Evolutionary conservation across 2,888 invertebrate genomes (phyloP), one percentile per base, ranked within the genome.

Genomic region (Crioceris asparagi): DNA sequence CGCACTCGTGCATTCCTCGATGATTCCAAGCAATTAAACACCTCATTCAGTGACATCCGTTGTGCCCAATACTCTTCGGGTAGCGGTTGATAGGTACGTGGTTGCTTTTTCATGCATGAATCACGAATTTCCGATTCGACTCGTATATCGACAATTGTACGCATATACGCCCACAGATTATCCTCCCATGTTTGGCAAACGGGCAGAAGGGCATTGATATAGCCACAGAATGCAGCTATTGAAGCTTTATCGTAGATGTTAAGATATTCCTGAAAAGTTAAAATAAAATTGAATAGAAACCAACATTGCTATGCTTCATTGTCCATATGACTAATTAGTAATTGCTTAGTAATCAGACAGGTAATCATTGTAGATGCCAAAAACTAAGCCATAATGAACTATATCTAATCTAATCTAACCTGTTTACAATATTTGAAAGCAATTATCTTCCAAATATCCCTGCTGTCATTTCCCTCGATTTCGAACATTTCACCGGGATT

Each of bases 171-270:
- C 94, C 94, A 96, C 17, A 94, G 66, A 43, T 82, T 68, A 61
- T 96, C 94, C 54, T 86, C 80, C 93, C 93, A 96, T 17, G 76
- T 78, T n/a, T 70, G 68, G 43, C 87, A 82, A 8, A 82, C 77
- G 0, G 79, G 71, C 25, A 92, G 62, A n/a, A 92, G 61, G 4
- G 83, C 76, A 18, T 75, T 68, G 26, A 93, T 64, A 59, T 91
- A 80, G 0, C 94, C 94, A 64, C 90, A 86, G 32, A 91, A 73
- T 32, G 80, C 72, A 2, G 79, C 88, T 41, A 84, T 71, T 11
- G 85, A 73, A 3, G 86, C 87, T 50, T 74, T 66, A 69, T 77
- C 54, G 68, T 72, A 48, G 61, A 66, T 38, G 59, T 56, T 73
- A 67, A 78, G 32, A 70, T 60, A 59, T 66, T 71, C 51, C 77